Evolutionary conservation across 2,797 vertebrate genomes (phyloP).

Genomic region (Clamator glandarius): DNA sequence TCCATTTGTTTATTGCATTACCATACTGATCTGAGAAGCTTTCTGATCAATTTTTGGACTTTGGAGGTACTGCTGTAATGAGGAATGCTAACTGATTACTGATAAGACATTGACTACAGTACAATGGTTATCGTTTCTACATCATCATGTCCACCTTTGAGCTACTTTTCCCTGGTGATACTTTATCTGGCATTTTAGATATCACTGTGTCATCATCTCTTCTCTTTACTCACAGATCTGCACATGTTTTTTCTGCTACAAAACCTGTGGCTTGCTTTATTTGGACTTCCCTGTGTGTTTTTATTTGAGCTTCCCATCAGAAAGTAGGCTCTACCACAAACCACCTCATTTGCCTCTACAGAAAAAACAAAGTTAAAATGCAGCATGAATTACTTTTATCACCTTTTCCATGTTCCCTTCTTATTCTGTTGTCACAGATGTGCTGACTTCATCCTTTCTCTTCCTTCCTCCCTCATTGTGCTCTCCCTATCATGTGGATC

Average conservation of each 20-base stretch:
- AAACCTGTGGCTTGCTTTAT: neutral
- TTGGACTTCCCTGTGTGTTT: neutral
- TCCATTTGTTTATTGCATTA: neutral
- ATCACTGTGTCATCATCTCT: neutral
- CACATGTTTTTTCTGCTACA: neutral
- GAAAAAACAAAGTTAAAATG: neutral
- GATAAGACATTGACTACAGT: neutral
- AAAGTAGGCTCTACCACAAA: neutral
- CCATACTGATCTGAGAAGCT: neutral
- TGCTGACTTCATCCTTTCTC: neutral
- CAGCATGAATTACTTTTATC: neutral
- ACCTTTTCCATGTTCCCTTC: neutral
- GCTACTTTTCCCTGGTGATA: neutral
- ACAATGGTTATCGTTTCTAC: slow-evolving; percentile 10
- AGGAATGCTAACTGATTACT: slow-evolving; percentile 2
- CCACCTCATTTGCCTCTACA: neutral
- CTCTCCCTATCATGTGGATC: neutral
- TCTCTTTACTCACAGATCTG: neutral
- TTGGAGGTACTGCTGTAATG: neutral
- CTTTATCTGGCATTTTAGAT: slow-evolving; percentile 35
- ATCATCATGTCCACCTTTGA: neutral
- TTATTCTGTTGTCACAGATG: neutral
- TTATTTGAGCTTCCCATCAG: neutral
- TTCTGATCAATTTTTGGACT: neutral
- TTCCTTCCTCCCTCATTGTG: neutral